phyloP scores from a whole-genome alignment of 2,888 invertebrate species.

The Agrochola macilenta region DNA sequence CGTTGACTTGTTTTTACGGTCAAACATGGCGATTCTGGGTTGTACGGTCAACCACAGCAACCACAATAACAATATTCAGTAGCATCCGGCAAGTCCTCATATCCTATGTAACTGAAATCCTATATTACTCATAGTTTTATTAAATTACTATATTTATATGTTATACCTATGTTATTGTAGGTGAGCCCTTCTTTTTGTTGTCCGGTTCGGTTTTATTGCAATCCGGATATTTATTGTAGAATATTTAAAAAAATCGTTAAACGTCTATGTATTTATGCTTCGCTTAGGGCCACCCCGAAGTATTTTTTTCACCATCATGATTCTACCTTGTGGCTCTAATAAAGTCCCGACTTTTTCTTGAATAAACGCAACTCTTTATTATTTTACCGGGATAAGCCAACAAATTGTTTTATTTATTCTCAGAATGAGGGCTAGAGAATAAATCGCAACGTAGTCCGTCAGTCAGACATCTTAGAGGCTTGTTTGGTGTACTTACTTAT shows the following conservation, averaged over 20 bases:
- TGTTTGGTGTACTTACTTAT: background rate
- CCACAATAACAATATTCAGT: constrained; percentile 14
- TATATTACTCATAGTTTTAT: background rate
- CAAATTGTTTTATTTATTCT: constrained; percentile 10
- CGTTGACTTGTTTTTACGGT: constrained; percentile 28
- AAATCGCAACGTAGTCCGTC: background rate
- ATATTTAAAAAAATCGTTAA: no score
- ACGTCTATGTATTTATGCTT: no score
- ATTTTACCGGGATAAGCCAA: background rate
- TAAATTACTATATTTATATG: background rate
- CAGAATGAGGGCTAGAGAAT: background rate
- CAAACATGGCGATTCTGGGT: constrained; percentile 6
- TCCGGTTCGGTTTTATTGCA: background rate
- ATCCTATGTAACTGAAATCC: background rate
- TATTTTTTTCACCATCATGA: background rate
- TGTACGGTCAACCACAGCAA: constrained; percentile 4
- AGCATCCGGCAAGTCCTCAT: background rate
- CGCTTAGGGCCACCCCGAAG: no score
- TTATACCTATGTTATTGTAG: background rate
- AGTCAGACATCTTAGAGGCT: no score
- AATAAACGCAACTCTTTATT: background rate
- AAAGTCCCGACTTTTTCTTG: background rate
- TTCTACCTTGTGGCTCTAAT: background rate
- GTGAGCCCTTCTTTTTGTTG: background rate
- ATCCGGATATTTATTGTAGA: background rate